Conservation (phyloP, 1,140 invertebrate genomes). For the Steinernema feltiae region DNA sequence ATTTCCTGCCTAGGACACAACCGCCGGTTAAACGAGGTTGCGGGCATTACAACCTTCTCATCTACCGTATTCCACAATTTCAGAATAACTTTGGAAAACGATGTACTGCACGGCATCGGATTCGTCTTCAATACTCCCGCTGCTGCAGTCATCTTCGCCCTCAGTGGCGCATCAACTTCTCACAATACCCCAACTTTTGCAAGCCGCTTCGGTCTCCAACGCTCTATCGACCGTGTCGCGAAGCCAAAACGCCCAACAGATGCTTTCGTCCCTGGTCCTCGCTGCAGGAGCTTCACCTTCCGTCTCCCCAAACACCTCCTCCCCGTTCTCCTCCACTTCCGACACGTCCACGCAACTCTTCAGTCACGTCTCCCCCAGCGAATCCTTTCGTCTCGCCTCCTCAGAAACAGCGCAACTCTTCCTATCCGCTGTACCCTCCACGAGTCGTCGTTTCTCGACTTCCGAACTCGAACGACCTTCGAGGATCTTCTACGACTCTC, state of each 20-base stretch:
- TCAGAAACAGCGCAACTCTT: background rate
- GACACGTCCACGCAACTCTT: background rate
- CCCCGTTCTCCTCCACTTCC: background rate
- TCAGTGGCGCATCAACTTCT: background rate
- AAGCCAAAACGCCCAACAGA: background rate
- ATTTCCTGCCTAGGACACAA: background rate
- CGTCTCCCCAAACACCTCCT: background rate
- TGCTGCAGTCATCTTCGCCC: background rate
- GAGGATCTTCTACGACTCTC: background rate
- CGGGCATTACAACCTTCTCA: too few relatives aligned
- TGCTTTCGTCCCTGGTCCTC: slow-evolving; percentile 1
- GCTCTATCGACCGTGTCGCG: background rate
- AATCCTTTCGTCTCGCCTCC: background rate
- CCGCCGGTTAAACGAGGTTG: background rate
- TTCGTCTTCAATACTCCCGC: background rate
- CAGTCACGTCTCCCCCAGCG: background rate
- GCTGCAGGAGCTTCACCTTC: background rate
- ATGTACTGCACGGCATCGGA: background rate
- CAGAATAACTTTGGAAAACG: background rate
- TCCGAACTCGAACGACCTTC: background rate
- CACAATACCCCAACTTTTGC: background rate
- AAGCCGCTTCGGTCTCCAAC: background rate
- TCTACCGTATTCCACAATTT: background rate
- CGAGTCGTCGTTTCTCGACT: background rate
- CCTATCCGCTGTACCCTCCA: background rate